These are phyloP conservation scores for Ochotona curzoniae DNA, from an alignment of 2,113 vertebrate genomes.

Conservation along the genomic window DNA sequence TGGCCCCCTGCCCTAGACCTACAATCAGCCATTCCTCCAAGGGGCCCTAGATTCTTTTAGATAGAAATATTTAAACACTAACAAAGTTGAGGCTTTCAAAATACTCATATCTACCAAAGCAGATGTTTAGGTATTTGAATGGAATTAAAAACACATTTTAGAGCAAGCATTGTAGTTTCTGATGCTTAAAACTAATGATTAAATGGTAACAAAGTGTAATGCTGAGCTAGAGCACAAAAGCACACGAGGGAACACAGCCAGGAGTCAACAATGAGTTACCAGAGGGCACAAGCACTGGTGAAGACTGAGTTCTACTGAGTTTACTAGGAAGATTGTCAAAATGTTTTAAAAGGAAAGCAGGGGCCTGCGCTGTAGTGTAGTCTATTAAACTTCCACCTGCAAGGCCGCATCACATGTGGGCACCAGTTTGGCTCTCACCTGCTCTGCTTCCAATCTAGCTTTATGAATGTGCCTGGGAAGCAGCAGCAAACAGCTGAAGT, in stretches of 20 bases:
- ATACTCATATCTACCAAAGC: conserved; percentile 2
- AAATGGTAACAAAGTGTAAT: not conserved
- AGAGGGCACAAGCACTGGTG: not conserved
- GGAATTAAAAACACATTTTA: conserved; percentile 14
- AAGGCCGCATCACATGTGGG: too few species aligned
- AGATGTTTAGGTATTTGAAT: not conserved
- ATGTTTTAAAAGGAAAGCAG: not conserved
- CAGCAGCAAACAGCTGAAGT: too few species aligned
- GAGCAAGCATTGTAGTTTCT: not conserved
- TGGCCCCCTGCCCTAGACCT: not conserved
- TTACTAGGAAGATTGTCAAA: not conserved
- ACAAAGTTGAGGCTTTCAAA: not conserved
- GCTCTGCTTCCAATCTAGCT: too few species aligned
- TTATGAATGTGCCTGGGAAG: too few species aligned
- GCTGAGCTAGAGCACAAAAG: not conserved
- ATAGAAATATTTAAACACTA: conserved; percentile 9
- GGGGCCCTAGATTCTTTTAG: not conserved
- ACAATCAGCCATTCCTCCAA: not conserved
- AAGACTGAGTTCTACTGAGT: not conserved
- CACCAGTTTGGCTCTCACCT: too few species aligned
- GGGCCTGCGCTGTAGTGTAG: not conserved
- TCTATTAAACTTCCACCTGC: not conserved
- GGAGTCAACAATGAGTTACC: not conserved
- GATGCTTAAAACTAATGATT: not conserved
- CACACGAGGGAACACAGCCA: not conserved